phyloP scores from a whole-genome alignment of 2,797 vertebrate species.

The Microctenopoma steveboyesi region DNA sequence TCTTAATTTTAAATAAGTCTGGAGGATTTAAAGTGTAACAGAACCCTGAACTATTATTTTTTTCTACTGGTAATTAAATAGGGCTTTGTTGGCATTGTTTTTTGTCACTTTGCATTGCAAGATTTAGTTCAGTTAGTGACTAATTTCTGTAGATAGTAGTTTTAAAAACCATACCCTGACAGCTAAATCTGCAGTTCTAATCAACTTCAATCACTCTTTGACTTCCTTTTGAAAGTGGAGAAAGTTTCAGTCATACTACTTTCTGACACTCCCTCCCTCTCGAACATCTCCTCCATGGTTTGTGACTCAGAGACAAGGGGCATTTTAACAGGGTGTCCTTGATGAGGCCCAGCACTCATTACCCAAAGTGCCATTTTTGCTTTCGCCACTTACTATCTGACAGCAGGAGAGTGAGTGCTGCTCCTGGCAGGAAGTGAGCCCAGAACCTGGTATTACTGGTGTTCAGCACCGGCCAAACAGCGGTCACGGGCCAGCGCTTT shows the following conservation, averaged over 20 bases:
- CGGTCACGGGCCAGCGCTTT: constrained; percentile 50
- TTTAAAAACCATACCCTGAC: too few relatives aligned
- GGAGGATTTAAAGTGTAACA: too few relatives aligned
- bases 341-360: constrained; percentile 70
- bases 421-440: constrained; percentile 78
- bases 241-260: constrained; percentile 61
- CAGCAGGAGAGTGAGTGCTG: constrained; percentile 75
- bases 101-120: too few relatives aligned
- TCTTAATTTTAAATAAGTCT: too few relatives aligned
- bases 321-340: constrained; percentile 70
- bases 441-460: constrained; percentile 61
- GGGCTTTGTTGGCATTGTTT: too few relatives aligned
- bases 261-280: constrained; percentile 18
- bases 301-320: constrained; percentile 59
- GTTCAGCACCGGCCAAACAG: constrained; percentile 48
- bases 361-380: constrained; percentile 72
- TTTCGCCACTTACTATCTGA: constrained; percentile 60
- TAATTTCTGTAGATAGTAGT: too few relatives aligned
- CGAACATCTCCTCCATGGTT: constrained; percentile 37
- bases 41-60: too few relatives aligned
- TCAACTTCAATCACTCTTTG: not conserved
- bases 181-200: not conserved
- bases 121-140: too few relatives aligned
- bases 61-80: too few relatives aligned
- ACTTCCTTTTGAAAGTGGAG: not conserved